Evolutionary conservation across 2,113 vertebrate genomes (phyloP), one percentile per base, ranked within the genome.

Genomic region (Crocuta crocuta): DNA sequence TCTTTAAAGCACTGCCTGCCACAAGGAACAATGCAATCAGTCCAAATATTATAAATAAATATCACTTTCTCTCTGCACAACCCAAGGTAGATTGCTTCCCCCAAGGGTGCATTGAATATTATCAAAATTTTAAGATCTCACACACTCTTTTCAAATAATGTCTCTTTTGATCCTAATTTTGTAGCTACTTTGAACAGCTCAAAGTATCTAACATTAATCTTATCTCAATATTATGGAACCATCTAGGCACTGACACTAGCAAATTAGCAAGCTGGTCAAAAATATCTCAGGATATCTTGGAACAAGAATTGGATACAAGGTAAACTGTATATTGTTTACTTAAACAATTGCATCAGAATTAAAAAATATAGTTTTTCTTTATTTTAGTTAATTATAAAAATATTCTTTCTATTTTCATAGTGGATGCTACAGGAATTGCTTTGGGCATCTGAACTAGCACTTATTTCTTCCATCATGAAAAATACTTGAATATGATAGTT

Each of bases 371-470:
- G 45, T 19, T 23, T 53, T 53, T 2, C 4, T 3, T 31, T 63
- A 70, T 80, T 97, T 68, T 5, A 94, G 66, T 58, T 61, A 24
- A 84, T 71, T 89, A 66, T 31, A n/a, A 66, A 90, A 85, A 63
- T 39, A 48, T 4, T 45, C 2, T 24, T 94, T 71, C 2, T 61
- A 19, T 12, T 48, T 92, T 61, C 35, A 45, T 73, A 4, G 13
- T 43, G 0, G 0, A 23, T 48, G 1, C 70, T 85, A 61, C 16
- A 55, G 39, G 19, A 85, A 78, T 82, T 89, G 3, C 3, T 0
- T 78, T 28, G 0, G 1, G 21, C 63, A 94, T 55, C 11, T 76
- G 71, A 63, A 80, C 39, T 7, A 48, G 3, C 19, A 82, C 17
- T 53, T 58, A 88, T 78, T 10, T 35, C 6, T 3, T 10, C 0